phyloP scores from a whole-genome alignment of 2,888 invertebrate genomes.

The Lobophora halterata region DNA sequence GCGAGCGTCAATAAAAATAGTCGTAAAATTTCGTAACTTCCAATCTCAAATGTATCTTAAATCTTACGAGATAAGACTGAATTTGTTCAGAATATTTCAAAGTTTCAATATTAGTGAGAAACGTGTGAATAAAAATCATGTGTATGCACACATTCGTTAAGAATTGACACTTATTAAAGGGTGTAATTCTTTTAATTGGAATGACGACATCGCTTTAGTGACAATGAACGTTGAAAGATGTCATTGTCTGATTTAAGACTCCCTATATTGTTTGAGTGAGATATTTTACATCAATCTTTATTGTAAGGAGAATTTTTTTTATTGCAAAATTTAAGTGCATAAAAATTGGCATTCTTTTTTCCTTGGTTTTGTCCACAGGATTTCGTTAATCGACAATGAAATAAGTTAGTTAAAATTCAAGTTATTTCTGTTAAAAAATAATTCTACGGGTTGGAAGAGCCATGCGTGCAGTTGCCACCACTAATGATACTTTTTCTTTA shows the following conservation, averaged over 20 bases:
- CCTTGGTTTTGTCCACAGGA: no score
- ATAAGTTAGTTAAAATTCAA: not conserved
- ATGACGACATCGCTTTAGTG: slow-evolving; percentile 76
- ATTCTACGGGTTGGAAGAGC: slow-evolving; percentile 4
- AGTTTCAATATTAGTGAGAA: slow-evolving; percentile 54
- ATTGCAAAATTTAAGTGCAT: no score
- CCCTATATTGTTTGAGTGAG: slow-evolving; percentile 34
- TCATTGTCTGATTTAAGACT: slow-evolving; percentile 70
- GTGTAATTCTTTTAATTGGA: slow-evolving; percentile 80
- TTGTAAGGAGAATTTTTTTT: no score
- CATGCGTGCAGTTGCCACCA: slow-evolving; percentile 14
- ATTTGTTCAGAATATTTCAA: slow-evolving; percentile 29
- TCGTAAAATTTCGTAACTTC: slow-evolving; percentile 58
- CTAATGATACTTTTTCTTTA: slow-evolving; percentile 44
- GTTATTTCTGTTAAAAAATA: slow-evolving; percentile 1
- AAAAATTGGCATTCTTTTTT: no score
- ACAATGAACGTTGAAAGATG: slow-evolving; percentile 56
- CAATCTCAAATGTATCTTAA: slow-evolving; percentile 48
- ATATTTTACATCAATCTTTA: slow-evolving; percentile 5
- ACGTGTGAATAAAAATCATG: slow-evolving; percentile 80
- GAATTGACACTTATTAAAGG: slow-evolving; percentile 80
- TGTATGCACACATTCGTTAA: slow-evolving; percentile 80
- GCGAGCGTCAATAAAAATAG: slow-evolving; percentile 79
- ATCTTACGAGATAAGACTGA: slow-evolving; percentile 37
- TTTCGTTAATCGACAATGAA: not conserved